phyloP scores from a whole-genome alignment of 30 jellyfish, hydroid and myxozoan genomes.

The Turritopsis dohrnii region DNA sequence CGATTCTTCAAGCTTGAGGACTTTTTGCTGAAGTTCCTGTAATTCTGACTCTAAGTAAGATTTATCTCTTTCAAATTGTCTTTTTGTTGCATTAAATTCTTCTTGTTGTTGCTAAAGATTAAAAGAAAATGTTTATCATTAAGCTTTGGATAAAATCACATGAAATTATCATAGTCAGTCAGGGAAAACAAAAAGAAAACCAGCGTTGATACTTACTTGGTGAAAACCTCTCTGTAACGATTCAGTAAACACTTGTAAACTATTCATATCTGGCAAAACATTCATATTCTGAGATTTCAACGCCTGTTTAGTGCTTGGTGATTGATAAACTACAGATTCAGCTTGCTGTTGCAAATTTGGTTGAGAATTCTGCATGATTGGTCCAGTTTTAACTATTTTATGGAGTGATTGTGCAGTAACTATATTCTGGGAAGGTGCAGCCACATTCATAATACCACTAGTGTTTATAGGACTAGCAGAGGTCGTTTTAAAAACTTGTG shows the following conservation, averaged over 20 bases:
- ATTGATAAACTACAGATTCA: not conserved
- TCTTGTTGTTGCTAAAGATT: slow-evolving; percentile 28
- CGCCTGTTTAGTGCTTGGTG: not conserved
- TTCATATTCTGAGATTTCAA: no score
- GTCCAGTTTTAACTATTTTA: not conserved
- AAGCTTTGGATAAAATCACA: no score
- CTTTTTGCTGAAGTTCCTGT: slow-evolving; percentile 46
- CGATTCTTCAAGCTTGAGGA: slow-evolving; percentile 44
- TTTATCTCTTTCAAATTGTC: slow-evolving; percentile 37
- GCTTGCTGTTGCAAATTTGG: not conserved
- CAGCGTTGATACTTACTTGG: not conserved
- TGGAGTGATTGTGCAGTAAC: not conserved
- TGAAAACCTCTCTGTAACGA: not conserved
- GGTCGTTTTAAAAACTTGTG: not conserved
- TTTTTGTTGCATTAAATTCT: slow-evolving; percentile 40
- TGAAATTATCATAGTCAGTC: no score
- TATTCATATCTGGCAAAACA: not conserved
- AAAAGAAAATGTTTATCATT: not conserved
- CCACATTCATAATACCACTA: no score
- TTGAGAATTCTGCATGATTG: not conserved
- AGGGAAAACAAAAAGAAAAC: not conserved
- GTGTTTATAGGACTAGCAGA: not conserved
- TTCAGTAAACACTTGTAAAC: not conserved
- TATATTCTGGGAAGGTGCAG: not conserved
- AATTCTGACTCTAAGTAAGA: slow-evolving; percentile 49